phyloP scores from a whole-genome alignment of 2,113 vertebrate genomes.

The Alces alces region DNA sequence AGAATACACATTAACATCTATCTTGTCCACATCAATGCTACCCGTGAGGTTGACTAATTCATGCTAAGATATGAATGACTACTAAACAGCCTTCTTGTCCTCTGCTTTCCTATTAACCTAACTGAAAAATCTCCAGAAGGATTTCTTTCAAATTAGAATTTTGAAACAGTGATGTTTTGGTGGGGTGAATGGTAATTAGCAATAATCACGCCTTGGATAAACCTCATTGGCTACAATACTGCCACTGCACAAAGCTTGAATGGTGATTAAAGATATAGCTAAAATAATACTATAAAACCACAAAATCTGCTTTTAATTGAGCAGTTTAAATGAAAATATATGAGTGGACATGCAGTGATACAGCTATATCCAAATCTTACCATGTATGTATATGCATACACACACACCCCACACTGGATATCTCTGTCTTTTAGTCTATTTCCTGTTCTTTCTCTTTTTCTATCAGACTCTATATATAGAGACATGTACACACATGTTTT shows the following conservation, averaged over 20 bases:
- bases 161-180: neutral
- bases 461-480: neutral
- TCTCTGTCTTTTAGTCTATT: neutral
- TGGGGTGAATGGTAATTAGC: neutral
- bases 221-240: too few relatives aligned
- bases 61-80: slow-evolving; percentile 35
- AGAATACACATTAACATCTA: neutral
- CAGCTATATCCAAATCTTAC: neutral
- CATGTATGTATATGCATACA: neutral
- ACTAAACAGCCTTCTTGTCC: neutral
- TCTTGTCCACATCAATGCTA: neutral
- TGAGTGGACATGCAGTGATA: neutral
- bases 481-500: neutral
- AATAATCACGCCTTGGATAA: too few relatives aligned
- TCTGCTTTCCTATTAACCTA: neutral
- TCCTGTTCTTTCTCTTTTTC: neutral
- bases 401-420: neutral
- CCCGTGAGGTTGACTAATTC: neutral
- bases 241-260: too few relatives aligned
- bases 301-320: neutral
- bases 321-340: neutral
- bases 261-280: neutral
- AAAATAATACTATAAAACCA: neutral
- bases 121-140: neutral
- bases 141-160: slow-evolving; percentile 11